These are phyloP conservation scores for Rallus crepitans DNA, from an alignment of 2,797 vertebrate genomes.

Conservation along the genomic window DNA sequence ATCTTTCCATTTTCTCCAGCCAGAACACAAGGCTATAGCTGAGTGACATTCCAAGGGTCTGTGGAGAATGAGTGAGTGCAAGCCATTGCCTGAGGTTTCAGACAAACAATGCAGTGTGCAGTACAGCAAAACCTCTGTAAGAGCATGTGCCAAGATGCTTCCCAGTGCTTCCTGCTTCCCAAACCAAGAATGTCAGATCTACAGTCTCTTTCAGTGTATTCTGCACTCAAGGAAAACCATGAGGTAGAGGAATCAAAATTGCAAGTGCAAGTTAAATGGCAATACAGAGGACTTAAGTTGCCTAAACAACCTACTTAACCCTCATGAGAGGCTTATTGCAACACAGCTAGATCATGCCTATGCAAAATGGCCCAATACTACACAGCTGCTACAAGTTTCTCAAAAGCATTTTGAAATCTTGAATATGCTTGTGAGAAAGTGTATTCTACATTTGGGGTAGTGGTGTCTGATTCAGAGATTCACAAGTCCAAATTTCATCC, in stretches of 20 bases:
- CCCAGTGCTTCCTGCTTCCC: not conserved
- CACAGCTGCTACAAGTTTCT: not conserved
- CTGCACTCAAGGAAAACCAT: not conserved
- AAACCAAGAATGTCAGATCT: not conserved
- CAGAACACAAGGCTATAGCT: not conserved
- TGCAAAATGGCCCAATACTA: not conserved
- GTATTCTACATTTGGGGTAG: not conserved
- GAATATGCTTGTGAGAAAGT: not conserved
- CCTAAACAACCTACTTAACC: not conserved
- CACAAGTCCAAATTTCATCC: not conserved
- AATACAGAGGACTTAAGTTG: not conserved
- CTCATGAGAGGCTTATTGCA: not conserved
- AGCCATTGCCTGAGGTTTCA: not conserved
- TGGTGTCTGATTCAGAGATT: not conserved
- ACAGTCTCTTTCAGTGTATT: not conserved
- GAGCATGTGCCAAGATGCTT: not conserved
- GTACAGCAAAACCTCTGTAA: not conserved
- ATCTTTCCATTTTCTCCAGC: not conserved
- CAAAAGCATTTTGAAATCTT: not conserved
- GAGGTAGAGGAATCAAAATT: not conserved
- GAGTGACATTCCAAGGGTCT: not conserved
- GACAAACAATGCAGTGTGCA: not conserved
- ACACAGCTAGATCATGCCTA: not conserved
- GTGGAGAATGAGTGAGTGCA: not conserved
- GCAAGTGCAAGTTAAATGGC: not conserved